These are phyloP conservation scores for Eulemur rubriventer DNA, from an alignment of 2,797 vertebrate species.

Conservation along the genomic window DNA sequence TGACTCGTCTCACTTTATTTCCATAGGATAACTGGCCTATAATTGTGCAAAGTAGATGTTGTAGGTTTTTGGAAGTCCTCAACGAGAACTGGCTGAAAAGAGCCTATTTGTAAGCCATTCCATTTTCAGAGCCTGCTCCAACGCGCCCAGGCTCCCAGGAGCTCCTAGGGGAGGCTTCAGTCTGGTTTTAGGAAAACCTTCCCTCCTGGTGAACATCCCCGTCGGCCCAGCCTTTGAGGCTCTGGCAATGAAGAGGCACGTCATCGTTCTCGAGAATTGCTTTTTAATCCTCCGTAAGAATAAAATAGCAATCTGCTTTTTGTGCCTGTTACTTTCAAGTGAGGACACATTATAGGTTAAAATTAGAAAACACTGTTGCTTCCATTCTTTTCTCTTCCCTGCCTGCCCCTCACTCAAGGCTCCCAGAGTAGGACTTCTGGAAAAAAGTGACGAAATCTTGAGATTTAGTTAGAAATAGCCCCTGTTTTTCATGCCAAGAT, in stretches of 20 bases:
- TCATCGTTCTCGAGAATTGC: background rate
- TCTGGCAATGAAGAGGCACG: background rate
- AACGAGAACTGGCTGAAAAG: background rate
- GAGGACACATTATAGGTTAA: background rate
- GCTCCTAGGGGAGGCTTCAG: background rate
- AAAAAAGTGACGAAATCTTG: background rate
- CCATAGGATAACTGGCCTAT: constrained; percentile 37
- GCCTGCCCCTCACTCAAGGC: background rate
- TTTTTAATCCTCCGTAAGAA: background rate
- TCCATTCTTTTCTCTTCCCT: background rate
- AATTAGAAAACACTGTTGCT: background rate
- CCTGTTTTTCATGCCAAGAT: background rate
- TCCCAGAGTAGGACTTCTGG: background rate
- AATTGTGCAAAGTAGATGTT: background rate
- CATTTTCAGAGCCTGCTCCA: background rate
- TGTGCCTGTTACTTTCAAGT: background rate
- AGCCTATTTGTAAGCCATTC: background rate
- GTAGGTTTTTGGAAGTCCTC: constrained; percentile 48
- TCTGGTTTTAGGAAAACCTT: background rate
- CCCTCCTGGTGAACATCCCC: background rate
- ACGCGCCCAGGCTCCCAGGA: background rate
- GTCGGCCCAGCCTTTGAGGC: background rate
- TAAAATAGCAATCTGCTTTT: background rate
- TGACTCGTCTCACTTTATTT: constrained; percentile 18
- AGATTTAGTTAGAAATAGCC: background rate